These are phyloP conservation scores for Holocentrus rufus DNA, from an alignment of 2,797 vertebrate species.

Conservation along the genomic window DNA sequence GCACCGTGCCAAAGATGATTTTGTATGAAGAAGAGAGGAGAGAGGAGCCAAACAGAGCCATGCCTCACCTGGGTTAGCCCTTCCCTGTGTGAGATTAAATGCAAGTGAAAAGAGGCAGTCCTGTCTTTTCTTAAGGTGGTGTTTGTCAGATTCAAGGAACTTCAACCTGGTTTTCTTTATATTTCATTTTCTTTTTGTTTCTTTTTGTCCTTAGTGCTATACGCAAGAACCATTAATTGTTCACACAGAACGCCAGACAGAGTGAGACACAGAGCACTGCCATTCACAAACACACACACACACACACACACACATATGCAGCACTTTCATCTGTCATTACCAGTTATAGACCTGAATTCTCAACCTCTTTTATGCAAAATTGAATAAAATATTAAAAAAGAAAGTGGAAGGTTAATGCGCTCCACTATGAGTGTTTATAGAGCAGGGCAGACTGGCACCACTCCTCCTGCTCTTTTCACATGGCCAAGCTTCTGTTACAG, in stretches of 20 bases:
- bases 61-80: slow-evolving; percentile 32
- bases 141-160: not conserved
- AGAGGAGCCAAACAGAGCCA: slow-evolving; percentile 14
- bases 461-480: slow-evolving; percentile 38
- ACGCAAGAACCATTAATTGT: slow-evolving; percentile 24
- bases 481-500: slow-evolving; percentile 25
- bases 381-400: slow-evolving; percentile 58
- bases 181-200: slow-evolving; percentile 1
- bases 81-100: not conserved
- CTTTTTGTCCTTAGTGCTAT: slow-evolving; percentile 20
- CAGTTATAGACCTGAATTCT: slow-evolving; percentile 31
- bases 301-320: slow-evolving; percentile 3
- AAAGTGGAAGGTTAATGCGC: slow-evolving; percentile 47
- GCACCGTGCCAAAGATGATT: slow-evolving; percentile 36
- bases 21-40: slow-evolving; percentile 37
- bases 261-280: slow-evolving; percentile 33
- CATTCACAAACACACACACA: slow-evolving; percentile 29
- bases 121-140: not conserved
- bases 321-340: slow-evolving; percentile 34
- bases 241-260: slow-evolving; percentile 32
- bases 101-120: not conserved
- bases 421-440: slow-evolving; percentile 48
- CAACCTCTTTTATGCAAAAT: slow-evolving; percentile 56
- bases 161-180: not conserved
- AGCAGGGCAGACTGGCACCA: slow-evolving; percentile 38